Evolutionary conservation across 2,113 vertebrate species (phyloP), one percentile per base, ranked within the genome.

Genomic region (Pedetes capensis): DNA sequence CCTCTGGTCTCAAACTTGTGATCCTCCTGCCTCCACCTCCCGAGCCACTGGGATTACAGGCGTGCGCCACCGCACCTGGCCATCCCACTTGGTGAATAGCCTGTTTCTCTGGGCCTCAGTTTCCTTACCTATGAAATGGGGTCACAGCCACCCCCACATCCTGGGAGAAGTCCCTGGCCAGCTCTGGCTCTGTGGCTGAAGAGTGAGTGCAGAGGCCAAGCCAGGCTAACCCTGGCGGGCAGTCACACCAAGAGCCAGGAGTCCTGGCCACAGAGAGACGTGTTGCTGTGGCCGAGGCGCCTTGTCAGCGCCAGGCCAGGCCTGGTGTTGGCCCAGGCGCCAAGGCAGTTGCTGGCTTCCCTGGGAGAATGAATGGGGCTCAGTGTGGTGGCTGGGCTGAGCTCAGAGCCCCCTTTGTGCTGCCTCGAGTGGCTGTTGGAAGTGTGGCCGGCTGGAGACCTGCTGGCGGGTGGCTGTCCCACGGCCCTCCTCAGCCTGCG

Each of bases 401-500:
- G 57, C 82, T 97, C 96, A 94, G 93, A 97, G 95, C 53, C 86
- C 83, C 55, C 91, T 96, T 97, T 98, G 97, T 97, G 90, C 83
- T 10, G 82, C 82, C 51, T 96, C 1, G 34, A 97, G 96, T 97
- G 95, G 96, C 97, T 55, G 92, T 97, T 97, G 57, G 95, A 69
- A 86, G 90, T 63, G 79, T 0, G 34, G 92, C 85, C 9, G 39
- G 74, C 85, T 8, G 39, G 74, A 84, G 92, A 95, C 90, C 95
- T 87, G 95, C 92, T 72, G 92, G 92, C 3, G 13, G 20, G 89
- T 51, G 91, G 89, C 96, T 47, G 90, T 91, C 74, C 90, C n/a
- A 2, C 76, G 79, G 53, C 83, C 69, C 64, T 85, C 29, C 51
- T 93, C 69, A 51, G 87, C 47, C 51, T 4, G 68, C 0, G 1